Evolutionary conservation across 2,888 invertebrate species (phyloP), one percentile per base, ranked within the genome.

Genomic region (Archaeoteleia sp.): DNA sequence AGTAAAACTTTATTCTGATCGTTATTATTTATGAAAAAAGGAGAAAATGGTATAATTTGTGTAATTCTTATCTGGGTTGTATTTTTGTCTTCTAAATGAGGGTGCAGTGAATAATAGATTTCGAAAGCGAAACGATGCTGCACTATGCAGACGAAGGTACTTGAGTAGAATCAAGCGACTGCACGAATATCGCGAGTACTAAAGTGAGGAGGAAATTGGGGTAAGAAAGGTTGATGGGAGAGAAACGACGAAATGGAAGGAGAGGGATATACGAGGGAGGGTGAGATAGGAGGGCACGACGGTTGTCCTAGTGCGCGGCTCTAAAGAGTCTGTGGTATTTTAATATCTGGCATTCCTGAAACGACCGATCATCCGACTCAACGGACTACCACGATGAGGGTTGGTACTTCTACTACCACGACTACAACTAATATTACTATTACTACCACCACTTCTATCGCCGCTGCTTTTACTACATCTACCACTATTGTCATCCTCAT

Each of bases 331-430:
- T 80, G 77, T 76, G 83, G 83, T 82, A 84, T 84, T 84, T 84
- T 84, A 84, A 84, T 84, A 84, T 84, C 83, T 79, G 76, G 74
- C 84, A 84, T 84, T 84, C 84, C 80, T 79, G 74, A 74, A 82
- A 80, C 79, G 81, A 77, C 76, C 79, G 79, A 81, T 82, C 78
- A 78, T 80, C 77, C 72, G 73, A 74, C 75, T 72, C 66, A 43
- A 71, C 72, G 35, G 66, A 65, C 71, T 62, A 67, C 75, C 48
- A 60, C 43, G 35, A 34, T 42, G 53, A 46, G 34, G 49, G 39
- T 25, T 45, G 48, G 27, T 30, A 45, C 71, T 35, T 60, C 55
- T 48, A 42, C 29, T 57, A 48, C 42, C 15, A 48, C 53, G 45
- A 15, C 67, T 49, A 43, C 61, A 37, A 60, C 60, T 42, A 57